Evolutionary conservation across 2,797 vertebrate genomes (phyloP), one percentile per base, ranked within the genome.

Genomic region (Scyliorhinus canicula): DNA sequence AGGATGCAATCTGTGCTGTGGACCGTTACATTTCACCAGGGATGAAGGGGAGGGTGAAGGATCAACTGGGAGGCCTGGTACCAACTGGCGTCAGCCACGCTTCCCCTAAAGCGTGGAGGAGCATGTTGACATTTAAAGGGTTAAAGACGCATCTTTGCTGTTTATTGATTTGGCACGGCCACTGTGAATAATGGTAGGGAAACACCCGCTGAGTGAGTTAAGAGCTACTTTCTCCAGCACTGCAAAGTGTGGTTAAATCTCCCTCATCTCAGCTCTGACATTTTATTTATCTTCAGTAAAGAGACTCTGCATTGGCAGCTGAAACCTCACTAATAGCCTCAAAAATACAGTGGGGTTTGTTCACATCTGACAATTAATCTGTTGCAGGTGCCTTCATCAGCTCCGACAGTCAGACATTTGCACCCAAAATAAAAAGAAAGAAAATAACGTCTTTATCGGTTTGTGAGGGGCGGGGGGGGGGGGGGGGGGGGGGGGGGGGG

Each of bases 261-360:
- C 31, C 67, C 93, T 71, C 67, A 50, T 71, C 93, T 94, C 67
- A 71, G 67, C 47, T 74, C 93, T 94, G 93, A 52, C 47, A 74
- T 55, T 94, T 94, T 74, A 94, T 94, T 94, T 94, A 94, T 94
- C 93, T 94, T 94, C 67, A 55, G 47, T 94, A 74, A 94, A 94
- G 67, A 94, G 93, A 94, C 26, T 52, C 47, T 50, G 31, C 44
- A n/a, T n/a, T 52, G 47, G 67, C 93, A 94, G 67, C 93, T 94
- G 47, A 94, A 94, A 94, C 63, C 44, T 74, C 31, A 35, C 93
- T 94, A 94, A 94, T 94, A 94, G 67, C 31, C 47, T 28, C 31
- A 52, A 44, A 94, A 47, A 94, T 55, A 55, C 44, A 71, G 67
- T 28, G 14, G 47, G 44, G 74, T 74, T 91, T 71, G 67, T 94